Conservation (phyloP, 2,888 invertebrate species). For the Nemurella pictetii region DNA sequence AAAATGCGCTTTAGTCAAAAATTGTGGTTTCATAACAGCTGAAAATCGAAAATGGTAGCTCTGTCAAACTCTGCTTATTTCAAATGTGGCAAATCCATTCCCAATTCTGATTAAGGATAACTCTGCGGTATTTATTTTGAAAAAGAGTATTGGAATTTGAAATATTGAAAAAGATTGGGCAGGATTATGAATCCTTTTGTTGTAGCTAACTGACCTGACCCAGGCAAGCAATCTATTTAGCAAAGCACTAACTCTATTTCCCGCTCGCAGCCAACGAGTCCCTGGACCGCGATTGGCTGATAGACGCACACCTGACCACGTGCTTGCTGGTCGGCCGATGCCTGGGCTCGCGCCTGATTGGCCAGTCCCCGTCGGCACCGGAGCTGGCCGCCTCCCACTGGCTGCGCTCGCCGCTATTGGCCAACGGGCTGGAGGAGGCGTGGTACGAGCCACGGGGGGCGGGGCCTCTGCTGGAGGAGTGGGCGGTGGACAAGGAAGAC, state of each 20-base stretch:
- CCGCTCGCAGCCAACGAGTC: neutral
- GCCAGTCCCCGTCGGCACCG: conserved; percentile 52
- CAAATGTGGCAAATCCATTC: no score
- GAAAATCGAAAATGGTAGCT: no score
- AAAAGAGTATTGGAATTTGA: no score
- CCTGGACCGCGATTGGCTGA: conserved; percentile 53
- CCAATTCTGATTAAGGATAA: no score
- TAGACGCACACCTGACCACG: conserved; percentile 63
- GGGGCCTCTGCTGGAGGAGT: neutral
- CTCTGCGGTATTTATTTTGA: no score
- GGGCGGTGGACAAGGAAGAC: neutral
- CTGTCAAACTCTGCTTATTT: no score
- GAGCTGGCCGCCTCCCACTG: conserved; percentile 55
- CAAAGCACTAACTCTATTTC: neutral
- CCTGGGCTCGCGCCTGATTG: conserved; percentile 60
- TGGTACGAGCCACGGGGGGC: conserved; percentile 3
- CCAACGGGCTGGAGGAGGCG: conserved; percentile 48
- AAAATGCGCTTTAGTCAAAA: no score
- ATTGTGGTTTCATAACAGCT: no score
- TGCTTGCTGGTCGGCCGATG: conserved; percentile 63
- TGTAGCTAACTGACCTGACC: no score
- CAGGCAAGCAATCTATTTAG: no score
- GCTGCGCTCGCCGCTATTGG: conserved; percentile 54
- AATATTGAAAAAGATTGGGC: no score
- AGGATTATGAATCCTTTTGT: no score